Percentiles rank a stretch among this genome's conserved stretches.
Evolutionary conservation across 2,797 vertebrate species (phyloP).

Genomic region (Discoglossus pictus): DNA sequence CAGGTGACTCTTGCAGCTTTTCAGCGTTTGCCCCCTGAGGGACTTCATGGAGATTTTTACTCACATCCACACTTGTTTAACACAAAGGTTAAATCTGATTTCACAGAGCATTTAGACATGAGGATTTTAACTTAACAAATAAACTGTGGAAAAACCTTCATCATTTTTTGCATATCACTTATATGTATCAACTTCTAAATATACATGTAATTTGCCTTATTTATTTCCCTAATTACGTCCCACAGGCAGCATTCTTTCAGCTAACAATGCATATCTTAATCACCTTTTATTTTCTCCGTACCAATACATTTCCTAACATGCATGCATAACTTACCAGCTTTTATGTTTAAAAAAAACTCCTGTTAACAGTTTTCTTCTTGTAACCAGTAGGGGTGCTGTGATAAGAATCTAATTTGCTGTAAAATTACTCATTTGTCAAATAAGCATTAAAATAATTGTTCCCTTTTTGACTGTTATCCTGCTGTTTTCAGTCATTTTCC

Average conservation of each 20-base stretch:
- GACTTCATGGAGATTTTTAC: slow-evolving; percentile 24
- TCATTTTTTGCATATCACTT: slow-evolving; percentile 55
- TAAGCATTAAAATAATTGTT: slow-evolving; percentile 98
- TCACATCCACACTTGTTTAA: slow-evolving; percentile 21
- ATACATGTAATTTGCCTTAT: slow-evolving; percentile 74
- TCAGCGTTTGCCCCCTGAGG: slow-evolving; percentile 40
- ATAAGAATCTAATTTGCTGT: slow-evolving; percentile 91
- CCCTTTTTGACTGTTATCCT: slow-evolving; percentile 94
- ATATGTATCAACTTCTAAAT: slow-evolving; percentile 58
- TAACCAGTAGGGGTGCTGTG: slow-evolving; percentile 82
- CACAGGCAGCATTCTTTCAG: slow-evolving; percentile 74
- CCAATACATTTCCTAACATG: slow-evolving; percentile 75
- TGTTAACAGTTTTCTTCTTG: slow-evolving; percentile 71
- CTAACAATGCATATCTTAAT: slow-evolving; percentile 79
- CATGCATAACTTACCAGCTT: slow-evolving; percentile 76
- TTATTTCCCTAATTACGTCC: slow-evolving; percentile 79
- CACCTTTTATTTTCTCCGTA: slow-evolving; percentile 76
- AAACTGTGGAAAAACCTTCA: slow-evolving; percentile 11
- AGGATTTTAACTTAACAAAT: slow-evolving; percentile 5
- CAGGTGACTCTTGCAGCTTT: slow-evolving; percentile 41
- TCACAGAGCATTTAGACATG: slow-evolving; percentile 21
- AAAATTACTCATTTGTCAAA: slow-evolving; percentile 92
- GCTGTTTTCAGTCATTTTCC: slow-evolving; percentile 92
- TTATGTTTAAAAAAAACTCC: slow-evolving; percentile 70
- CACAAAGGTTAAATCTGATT: slow-evolving; percentile 37